Evolutionary conservation across 2,888 invertebrate species (phyloP).

Genomic region (Calliopum simillimum): DNA sequence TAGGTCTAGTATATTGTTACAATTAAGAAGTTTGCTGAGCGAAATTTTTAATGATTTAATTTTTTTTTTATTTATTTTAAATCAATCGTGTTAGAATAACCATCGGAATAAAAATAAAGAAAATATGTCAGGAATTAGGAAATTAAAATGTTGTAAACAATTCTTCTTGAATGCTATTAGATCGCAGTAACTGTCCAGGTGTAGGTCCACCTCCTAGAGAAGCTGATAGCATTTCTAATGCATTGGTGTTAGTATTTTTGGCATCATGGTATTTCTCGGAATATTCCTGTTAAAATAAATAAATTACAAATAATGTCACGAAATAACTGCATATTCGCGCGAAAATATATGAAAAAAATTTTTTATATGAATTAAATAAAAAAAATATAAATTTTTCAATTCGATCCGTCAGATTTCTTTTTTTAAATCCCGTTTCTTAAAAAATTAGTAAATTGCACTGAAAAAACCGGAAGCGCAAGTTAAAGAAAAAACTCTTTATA

Average conservation of each 20-base stretch:
- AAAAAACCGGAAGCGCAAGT: no score
- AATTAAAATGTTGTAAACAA: slow-evolving; percentile 71
- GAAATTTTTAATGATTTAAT: not conserved
- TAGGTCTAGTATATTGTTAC: no score
- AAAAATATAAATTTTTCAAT: no score
- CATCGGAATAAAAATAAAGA: not conserved
- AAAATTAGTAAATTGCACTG: no score
- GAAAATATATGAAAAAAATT: no score
- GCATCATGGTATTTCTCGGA: slow-evolving; percentile 82
- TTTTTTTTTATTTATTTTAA: not conserved
- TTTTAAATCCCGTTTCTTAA: no score
- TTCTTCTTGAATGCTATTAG: slow-evolving; percentile 89
- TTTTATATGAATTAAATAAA: no score
- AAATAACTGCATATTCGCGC: no score
- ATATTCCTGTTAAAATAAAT: slow-evolving; percentile 73
- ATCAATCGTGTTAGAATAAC: not conserved
- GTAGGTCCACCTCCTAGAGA: slow-evolving; percentile 71
- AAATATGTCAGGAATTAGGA: not conserved
- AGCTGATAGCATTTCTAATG: slow-evolving; percentile 72
- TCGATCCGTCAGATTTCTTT: no score
- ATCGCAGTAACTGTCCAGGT: slow-evolving; percentile 75
- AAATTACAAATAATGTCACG: not conserved
- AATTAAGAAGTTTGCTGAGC: no score
- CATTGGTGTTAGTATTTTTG: slow-evolving; percentile 73
- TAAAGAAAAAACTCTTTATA: no score